Base-by-base conservation (phyloP, 1,140 invertebrate species). In the Hylaeus anthracinus region DNA sequence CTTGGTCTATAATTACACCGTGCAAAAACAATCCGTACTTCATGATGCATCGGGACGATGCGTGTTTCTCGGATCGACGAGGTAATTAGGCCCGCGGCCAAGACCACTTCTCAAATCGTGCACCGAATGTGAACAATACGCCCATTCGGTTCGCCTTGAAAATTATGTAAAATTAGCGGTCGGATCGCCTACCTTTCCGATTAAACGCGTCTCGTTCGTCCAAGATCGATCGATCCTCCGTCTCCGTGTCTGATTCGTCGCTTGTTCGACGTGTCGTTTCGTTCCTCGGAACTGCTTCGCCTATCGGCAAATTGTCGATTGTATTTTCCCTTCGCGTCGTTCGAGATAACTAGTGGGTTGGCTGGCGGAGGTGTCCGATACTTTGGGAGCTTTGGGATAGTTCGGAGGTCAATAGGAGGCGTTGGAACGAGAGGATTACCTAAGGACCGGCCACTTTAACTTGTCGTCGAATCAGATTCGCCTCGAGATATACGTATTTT, bases 11-110 rank as follows among this genome's bases (percentile, higher is more conserved):
- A 88, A 90, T 90, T 90, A 87, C 74, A 72, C 80, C 43, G 26
- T 79, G 76, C 79, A 85, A 90, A 89, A 90, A 90, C 88, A 88
- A 89, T 90, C 77, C 85, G 84, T 86, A 85, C 77, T 90, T 79
- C 74, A 79, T 79, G 86, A 89, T 89, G 83, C 79, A 89, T 84
- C 70, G 80, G 72, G 79, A 75, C 67, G 72, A 80, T 79, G 76
- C 82, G 76, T 85, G 86, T 88, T 85, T 83, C 80, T 72, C 69
- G 79, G 70, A 90, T 90, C 82, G 87, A 88, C 89, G 85, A 87
- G 85, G 80, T 90, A 88, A 90, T 90, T 90, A 86, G 88, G 89
- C 83, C 41, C 53, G 48, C 9, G 39, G 89, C 89, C 90, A 90
- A 88, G 45, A 82, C 43, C 82, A 71, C 74, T 79, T 51, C 61